Evolutionary conservation across 2,888 invertebrate genomes (phyloP).

Genomic region (Acronicta leporina): DNA sequence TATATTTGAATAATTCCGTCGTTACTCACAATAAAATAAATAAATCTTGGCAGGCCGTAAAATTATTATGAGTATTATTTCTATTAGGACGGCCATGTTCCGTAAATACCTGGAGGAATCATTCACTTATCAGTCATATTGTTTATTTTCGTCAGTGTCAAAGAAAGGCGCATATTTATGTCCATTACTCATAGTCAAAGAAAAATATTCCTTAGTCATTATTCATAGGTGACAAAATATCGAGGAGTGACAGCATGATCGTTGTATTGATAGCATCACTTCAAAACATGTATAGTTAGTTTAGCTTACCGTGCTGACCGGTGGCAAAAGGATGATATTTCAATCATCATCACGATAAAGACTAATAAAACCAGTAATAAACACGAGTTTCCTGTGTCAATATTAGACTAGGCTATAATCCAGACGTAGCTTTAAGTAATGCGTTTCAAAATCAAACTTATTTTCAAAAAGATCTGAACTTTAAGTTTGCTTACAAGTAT

Average conservation of each 20-base stretch:
- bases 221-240: slow-evolving; percentile 15
- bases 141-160: slow-evolving; percentile 20
- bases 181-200: slow-evolving; percentile 19
- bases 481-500: too few species aligned
- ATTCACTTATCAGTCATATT: slow-evolving; percentile 23
- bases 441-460: too few species aligned
- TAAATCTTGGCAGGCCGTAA: slow-evolving; percentile 33
- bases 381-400: too few species aligned
- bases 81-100: slow-evolving; percentile 4
- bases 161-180: slow-evolving; percentile 14
- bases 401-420: too few species aligned
- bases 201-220: too few species aligned
- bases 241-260: too few species aligned
- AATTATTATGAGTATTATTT: slow-evolving; percentile 10
- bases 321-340: background rate
- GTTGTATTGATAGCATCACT: slow-evolving; percentile 9
- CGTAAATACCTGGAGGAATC: slow-evolving; percentile 12
- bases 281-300: slow-evolving; percentile 12
- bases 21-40: slow-evolving; percentile 19
- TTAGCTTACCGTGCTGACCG: background rate
- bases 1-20: background rate
- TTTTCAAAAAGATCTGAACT: too few species aligned
- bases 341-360: too few species aligned
- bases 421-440: too few species aligned
- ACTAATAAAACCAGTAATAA: too few species aligned